These are phyloP conservation scores for Euphonia xanthogaster DNA, from an alignment of 2,797 vertebrate genomes.

Conservation along the genomic window DNA sequence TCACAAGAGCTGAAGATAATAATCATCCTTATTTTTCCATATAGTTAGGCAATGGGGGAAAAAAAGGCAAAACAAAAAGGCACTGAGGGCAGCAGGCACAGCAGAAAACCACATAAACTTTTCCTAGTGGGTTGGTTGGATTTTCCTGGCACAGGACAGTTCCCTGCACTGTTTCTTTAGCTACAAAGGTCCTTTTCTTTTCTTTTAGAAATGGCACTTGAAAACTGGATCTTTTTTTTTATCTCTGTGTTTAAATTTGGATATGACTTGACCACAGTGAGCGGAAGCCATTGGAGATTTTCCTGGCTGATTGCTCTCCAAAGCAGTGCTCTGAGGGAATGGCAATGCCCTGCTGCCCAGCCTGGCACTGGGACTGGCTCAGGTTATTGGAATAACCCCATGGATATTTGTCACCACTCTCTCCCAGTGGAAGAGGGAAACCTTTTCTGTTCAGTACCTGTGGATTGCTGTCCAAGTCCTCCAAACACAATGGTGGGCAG, in stretches of 20 bases:
- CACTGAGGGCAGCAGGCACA: neutral
- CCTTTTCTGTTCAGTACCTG: neutral
- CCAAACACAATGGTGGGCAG: neutral
- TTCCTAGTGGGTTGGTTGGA: neutral
- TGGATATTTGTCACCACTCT: neutral
- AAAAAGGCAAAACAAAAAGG: neutral
- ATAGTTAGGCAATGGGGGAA: rapidly evolving
- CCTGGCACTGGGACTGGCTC: neutral
- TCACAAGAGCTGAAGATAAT: neutral
- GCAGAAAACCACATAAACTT: neutral
- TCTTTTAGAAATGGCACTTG: neutral
- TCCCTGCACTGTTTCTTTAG: neutral
- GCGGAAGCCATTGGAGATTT: neutral
- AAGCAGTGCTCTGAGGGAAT: neutral
- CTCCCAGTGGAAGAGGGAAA: neutral
- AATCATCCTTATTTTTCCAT: neutral
- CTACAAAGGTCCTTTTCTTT: conserved; percentile 34
- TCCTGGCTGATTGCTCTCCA: neutral
- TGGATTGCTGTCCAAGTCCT: neutral
- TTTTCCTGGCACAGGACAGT: neutral
- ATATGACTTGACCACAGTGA: neutral
- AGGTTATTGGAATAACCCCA: neutral
- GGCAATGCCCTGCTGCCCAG: neutral
- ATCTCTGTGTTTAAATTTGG: conserved; percentile 7
- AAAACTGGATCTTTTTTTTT: neutral